Evolutionary conservation across 2,113 vertebrate species (phyloP).

Genomic region (Alligator mississippiensis): DNA sequence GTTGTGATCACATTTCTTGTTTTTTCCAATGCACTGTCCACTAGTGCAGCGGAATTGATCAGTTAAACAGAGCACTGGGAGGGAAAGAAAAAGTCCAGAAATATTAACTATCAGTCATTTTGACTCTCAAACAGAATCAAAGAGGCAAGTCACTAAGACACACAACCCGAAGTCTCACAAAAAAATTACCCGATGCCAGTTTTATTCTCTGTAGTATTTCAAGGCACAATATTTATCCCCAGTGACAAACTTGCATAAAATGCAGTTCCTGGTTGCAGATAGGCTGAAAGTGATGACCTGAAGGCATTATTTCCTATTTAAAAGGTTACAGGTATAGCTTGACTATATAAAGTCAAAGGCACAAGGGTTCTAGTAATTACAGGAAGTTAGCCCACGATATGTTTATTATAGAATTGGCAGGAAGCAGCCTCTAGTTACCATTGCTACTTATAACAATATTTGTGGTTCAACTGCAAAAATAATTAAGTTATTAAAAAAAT

Average conservation of each 20-base stretch:
- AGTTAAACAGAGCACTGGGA: slow-evolving; percentile 86
- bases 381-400: not conserved
- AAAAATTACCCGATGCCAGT: not conserved
- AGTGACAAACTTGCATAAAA: rapidly evolving
- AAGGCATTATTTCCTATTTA: not conserved
- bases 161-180: not conserved
- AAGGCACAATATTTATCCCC: not conserved
- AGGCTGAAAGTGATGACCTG: not conserved
- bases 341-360: not conserved
- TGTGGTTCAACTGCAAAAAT: not conserved
- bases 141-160: not conserved
- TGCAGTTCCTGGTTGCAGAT: not conserved
- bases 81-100: slow-evolving; percentile 14
- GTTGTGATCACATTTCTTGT: slow-evolving; percentile 96
- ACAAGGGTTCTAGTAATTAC: not conserved
- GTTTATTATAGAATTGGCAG: not conserved
- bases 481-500: slow-evolving; percentile 29
- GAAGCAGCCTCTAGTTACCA: not conserved
- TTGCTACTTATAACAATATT: not conserved
- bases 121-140: not conserved
- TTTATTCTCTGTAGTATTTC: not conserved
- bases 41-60: slow-evolving; percentile 94
- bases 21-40: slow-evolving; percentile 94
- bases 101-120: not conserved
- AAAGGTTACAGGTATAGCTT: not conserved